Conservation (phyloP, 2,888 invertebrate genomes). For the Drosophila recens region DNA sequence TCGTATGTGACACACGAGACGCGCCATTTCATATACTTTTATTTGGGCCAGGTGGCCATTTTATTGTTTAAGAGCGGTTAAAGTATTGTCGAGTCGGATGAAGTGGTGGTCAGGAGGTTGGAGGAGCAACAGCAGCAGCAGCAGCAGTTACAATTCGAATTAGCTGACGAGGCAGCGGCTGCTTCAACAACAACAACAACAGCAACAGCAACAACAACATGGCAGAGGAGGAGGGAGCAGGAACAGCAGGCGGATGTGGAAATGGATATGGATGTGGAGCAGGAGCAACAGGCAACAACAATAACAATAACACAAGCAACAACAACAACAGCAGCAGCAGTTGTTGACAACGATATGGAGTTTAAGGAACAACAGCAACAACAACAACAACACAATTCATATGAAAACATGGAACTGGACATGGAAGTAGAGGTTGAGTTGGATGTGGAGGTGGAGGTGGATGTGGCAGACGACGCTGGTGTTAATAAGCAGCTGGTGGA, state of each 20-base stretch:
- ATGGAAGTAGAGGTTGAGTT: conserved; percentile 30
- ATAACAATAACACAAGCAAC: no score
- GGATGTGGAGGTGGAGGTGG: not conserved
- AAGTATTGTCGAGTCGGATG: conserved; percentile 78
- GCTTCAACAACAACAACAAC: conserved; percentile 28
- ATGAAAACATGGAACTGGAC: conserved; percentile 31
- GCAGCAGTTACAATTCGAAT: conserved; percentile 11
- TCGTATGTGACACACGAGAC: conserved; percentile 99
- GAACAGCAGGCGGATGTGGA: conserved; percentile 42
- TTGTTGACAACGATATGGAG: conserved; percentile 18
- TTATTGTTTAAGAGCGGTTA: conserved; percentile 86
- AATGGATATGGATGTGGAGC: conserved; percentile 33
- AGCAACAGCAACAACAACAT: conserved; percentile 4
- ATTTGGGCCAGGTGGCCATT: conserved; percentile 97
- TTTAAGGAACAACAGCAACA: conserved; percentile 24
- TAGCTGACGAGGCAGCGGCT: conserved; percentile 39
- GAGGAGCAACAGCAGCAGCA: conserved; percentile 49
- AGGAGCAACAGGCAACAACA: conserved; percentile 25
- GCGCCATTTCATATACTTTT: conserved; percentile 99
- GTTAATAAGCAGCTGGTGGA: not conserved
- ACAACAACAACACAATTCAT: conserved; percentile 10
- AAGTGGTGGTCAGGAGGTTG: conserved; percentile 75
- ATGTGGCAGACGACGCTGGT: not conserved
- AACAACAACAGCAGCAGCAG: conserved; percentile 21
- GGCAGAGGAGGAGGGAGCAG: conserved; percentile 21